phyloP scores from a whole-genome alignment of 2,888 invertebrate genomes.

The Zygogramma bicolorata region DNA sequence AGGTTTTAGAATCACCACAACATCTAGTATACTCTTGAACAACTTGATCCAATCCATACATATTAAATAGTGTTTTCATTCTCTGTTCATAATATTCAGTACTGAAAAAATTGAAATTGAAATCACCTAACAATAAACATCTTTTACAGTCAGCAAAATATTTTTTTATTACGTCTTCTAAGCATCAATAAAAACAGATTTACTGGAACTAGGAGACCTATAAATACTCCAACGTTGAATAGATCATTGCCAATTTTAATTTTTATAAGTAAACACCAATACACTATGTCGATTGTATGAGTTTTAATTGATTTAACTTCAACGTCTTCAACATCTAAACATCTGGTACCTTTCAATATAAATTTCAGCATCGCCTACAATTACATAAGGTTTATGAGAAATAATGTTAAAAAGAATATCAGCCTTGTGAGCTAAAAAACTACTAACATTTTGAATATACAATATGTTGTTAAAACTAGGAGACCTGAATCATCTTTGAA shows the following conservation, averaged over 20 bases:
- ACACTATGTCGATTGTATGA: not conserved
- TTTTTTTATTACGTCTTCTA: not conserved
- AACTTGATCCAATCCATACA: not conserved
- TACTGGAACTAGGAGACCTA: slow-evolving; percentile 10
- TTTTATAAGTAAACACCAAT: not conserved
- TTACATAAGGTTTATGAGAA: slow-evolving; percentile 9
- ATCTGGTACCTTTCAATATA: not conserved
- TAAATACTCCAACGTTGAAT: slow-evolving; percentile 4
- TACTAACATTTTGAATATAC: slow-evolving; percentile 9
- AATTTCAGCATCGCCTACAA: slow-evolving; percentile 5
- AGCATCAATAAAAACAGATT: slow-evolving; percentile 12
- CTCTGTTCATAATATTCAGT: not conserved
- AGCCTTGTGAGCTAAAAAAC: slow-evolving; percentile 11
- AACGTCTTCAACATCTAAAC: not conserved
- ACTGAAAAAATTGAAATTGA: not conserved
- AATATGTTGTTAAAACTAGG: slow-evolving; percentile 16
- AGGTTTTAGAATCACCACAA: too few species aligned
- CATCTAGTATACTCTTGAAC: not conserved
- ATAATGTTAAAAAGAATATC: slow-evolving; percentile 13
- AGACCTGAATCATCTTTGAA: slow-evolving; percentile 6
- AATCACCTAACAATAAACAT: not conserved
- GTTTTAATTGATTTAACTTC: not conserved
- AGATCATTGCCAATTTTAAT: slow-evolving; percentile 12
- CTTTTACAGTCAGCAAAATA: too few species aligned
- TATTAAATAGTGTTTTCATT: not conserved